Percentiles rank a stretch among this genome's conserved stretches.
These are phyloP conservation scores for Anoplopoma fimbria DNA, from an alignment of 2,113 vertebrate genomes.

Conservation along the genomic window DNA sequence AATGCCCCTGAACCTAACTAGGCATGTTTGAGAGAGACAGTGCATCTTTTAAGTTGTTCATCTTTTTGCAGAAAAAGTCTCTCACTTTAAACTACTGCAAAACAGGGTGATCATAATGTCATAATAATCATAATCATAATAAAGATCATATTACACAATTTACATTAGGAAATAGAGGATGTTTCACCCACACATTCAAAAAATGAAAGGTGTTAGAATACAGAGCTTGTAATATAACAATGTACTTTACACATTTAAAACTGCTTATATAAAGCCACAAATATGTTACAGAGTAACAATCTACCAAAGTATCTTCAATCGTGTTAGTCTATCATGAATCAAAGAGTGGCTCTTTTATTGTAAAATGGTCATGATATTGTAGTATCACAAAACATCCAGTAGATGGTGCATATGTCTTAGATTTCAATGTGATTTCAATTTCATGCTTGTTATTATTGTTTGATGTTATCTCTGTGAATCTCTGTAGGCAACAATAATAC, in stretches of 20 bases:
- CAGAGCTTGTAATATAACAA: not conserved
- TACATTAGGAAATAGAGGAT: not conserved
- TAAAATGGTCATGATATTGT: not conserved
- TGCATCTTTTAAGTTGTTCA: not conserved
- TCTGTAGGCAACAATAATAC: not conserved
- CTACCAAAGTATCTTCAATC: not conserved
- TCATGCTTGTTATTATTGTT: not conserved
- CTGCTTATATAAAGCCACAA: no score
- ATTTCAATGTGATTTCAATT: slow-evolving; percentile 13
- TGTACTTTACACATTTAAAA: no score
- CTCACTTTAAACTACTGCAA: not conserved
- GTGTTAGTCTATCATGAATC: not conserved
- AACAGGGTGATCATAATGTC: not conserved
- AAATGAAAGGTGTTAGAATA: not conserved
- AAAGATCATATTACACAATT: no score
- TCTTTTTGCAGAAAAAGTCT: not conserved
- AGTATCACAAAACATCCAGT: slow-evolving; percentile 34
- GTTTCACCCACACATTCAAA: not conserved
- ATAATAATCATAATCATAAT: no score
- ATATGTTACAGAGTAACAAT: not conserved
- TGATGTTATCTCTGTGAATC: not conserved
- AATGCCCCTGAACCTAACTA: not conserved
- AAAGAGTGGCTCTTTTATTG: not conserved
- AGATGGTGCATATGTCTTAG: slow-evolving; percentile 36
- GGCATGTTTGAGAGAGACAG: not conserved